Conservation (phyloP, 1,140 invertebrate species). For the Hycleus phaleratus region DNA sequence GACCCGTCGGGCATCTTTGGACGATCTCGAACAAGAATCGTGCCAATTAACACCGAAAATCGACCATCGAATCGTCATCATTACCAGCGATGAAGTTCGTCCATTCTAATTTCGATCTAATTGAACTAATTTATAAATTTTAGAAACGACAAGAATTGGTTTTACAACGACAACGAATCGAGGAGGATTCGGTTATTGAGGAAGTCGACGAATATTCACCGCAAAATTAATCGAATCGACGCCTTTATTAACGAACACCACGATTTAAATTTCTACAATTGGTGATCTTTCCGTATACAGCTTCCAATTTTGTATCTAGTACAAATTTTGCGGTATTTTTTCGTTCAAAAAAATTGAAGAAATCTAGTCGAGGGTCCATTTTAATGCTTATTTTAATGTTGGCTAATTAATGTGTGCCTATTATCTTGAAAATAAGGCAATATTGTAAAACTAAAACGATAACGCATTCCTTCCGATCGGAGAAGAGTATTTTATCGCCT, state of each 20-base stretch:
- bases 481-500: too few relatives aligned
- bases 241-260: background rate
- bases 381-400: too few relatives aligned
- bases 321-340: too few relatives aligned
- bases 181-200: slow-evolving; percentile 52
- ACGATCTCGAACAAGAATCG: slow-evolving; percentile 67
- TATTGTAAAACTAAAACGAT: too few relatives aligned
- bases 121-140: slow-evolving; percentile 23
- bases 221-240: slow-evolving; percentile 36
- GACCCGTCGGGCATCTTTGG: slow-evolving; percentile 61
- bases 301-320: too few relatives aligned
- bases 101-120: too few relatives aligned
- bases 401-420: too few relatives aligned
- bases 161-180: slow-evolving; percentile 47
- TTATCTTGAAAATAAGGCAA: too few relatives aligned
- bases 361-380: too few relatives aligned
- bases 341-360: too few relatives aligned
- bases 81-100: slow-evolving; percentile 58
- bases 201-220: slow-evolving; percentile 52
- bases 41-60: slow-evolving; percentile 67
- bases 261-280: background rate
- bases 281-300: too few relatives aligned
- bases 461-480: too few relatives aligned
- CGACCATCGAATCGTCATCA: slow-evolving; percentile 67
- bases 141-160: slow-evolving; percentile 50